These are phyloP conservation scores for Otolemur garnettii DNA, from an alignment of 2,113 vertebrate species.

Conservation along the genomic window DNA sequence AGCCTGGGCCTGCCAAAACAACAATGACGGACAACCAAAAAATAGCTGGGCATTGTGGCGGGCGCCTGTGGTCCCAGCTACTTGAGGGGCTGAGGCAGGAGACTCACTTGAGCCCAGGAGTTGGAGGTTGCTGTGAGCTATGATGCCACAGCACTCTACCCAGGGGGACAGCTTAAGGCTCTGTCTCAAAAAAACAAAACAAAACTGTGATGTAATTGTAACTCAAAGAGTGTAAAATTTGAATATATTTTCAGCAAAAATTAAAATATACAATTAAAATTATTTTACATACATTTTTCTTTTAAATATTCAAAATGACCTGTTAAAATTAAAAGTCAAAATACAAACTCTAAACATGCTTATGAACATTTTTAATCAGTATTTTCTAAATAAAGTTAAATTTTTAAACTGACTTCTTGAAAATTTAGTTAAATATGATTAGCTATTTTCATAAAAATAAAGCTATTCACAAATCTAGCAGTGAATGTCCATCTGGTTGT, in stretches of 20 bases:
- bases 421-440: background rate
- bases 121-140: too few species aligned
- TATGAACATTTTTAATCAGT: background rate
- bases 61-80: too few species aligned
- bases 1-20: too few species aligned
- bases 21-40: too few species aligned
- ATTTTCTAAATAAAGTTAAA: conserved; percentile 17
- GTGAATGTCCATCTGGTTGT: background rate
- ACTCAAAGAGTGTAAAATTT: conserved; percentile 11
- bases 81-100: too few species aligned
- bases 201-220: background rate
- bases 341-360: background rate
- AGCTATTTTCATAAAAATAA: conserved; percentile 26
- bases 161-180: too few species aligned
- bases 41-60: too few species aligned
- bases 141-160: too few species aligned
- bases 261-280: conserved; percentile 56
- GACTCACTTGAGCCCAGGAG: too few species aligned
- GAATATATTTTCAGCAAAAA: conserved; percentile 44
- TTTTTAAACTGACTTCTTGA: background rate
- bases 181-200: too few species aligned
- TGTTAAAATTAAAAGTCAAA: conserved; percentile 42
- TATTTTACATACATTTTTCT: conserved; percentile 17
- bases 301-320: background rate
- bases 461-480: background rate